Percentiles rank a stretch among this genome's conserved stretches.
phyloP scores from a whole-genome alignment of 2,113 vertebrate species.

The Orthonyx spaldingii region DNA sequence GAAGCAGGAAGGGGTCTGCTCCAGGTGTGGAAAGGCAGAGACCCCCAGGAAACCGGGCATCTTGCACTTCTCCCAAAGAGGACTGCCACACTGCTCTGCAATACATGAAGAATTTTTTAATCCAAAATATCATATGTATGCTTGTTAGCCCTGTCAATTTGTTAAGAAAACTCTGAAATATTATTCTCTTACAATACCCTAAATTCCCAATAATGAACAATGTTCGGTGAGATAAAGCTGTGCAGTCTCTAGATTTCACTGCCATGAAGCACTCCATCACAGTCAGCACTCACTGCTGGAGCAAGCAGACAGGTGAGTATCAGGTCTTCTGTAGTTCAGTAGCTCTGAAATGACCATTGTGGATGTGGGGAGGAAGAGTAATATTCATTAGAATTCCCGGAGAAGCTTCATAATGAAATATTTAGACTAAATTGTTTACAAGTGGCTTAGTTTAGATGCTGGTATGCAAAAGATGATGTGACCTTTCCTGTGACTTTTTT shows the following conservation, averaged over 20 bases:
- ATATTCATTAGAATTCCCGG: neutral
- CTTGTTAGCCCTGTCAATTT: neutral
- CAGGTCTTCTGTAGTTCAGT: neutral
- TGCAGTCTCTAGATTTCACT: neutral
- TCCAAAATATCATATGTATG: neutral
- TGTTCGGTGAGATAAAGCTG: neutral
- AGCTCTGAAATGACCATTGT: neutral
- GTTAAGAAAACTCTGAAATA: neutral
- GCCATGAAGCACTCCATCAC: neutral
- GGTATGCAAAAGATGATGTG: neutral
- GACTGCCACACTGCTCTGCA: neutral
- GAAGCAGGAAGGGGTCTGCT: no score
- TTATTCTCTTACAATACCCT: neutral
- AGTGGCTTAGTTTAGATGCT: neutral
- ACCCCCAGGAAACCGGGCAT: no score
- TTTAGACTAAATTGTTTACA: neutral
- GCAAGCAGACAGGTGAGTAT: neutral
- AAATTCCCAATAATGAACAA: neutral
- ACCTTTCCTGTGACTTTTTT: neutral
- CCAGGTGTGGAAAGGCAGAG: no score
- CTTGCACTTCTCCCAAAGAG: no score
- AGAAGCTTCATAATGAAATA: neutral
- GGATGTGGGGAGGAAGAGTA: neutral
- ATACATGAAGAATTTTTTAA: neutral
- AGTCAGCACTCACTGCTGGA: rapidly evolving